These are phyloP conservation scores for Trichoplusia ni DNA, from an alignment of 1,140 invertebrate species.

Conservation along the genomic window DNA sequence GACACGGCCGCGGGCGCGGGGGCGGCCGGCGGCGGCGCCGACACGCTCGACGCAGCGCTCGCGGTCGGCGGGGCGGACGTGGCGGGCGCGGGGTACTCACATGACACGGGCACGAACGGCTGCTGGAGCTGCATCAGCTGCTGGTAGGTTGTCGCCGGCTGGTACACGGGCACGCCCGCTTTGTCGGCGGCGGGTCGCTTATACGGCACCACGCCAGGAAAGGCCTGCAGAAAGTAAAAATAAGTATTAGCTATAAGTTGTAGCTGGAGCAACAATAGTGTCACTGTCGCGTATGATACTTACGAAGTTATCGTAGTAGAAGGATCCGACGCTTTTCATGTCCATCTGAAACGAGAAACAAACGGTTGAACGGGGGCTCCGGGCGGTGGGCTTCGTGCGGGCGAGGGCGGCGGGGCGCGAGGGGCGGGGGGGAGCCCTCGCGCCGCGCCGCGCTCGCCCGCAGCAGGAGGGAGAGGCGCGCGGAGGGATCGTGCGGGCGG, in stretches of 20 bases:
- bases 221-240: conserved; percentile 84
- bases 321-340: conserved; percentile 95
- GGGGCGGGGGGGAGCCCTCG: conserved; percentile 52
- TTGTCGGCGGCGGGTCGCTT: conserved; percentile 97
- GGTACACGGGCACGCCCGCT: conserved; percentile 97
- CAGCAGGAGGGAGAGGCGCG: conserved; percentile 56
- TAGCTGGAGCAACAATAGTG: not conserved
- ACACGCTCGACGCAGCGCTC: conserved; percentile 49
- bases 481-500: conserved; percentile 61
- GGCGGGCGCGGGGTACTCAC: conserved; percentile 92
- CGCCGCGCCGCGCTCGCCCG: conserved; percentile 43
- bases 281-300: conserved; percentile 81
- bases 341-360: conserved; percentile 90
- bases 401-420: conserved; percentile 58
- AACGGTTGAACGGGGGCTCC: conserved; percentile 65
- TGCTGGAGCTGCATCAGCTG: conserved; percentile 97
- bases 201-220: conserved; percentile 95
- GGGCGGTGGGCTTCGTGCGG: conserved; percentile 51
- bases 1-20: conserved; percentile 77
- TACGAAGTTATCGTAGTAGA: conserved; percentile 97
- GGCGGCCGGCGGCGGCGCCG: conserved; percentile 55
- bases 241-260: not conserved
- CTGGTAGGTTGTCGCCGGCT: conserved; percentile 95
- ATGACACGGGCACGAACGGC: conserved; percentile 95
- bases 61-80: conserved; percentile 82